These are phyloP conservation scores for Riparia riparia DNA, from an alignment of 2,113 vertebrate genomes.

Conservation along the genomic window DNA sequence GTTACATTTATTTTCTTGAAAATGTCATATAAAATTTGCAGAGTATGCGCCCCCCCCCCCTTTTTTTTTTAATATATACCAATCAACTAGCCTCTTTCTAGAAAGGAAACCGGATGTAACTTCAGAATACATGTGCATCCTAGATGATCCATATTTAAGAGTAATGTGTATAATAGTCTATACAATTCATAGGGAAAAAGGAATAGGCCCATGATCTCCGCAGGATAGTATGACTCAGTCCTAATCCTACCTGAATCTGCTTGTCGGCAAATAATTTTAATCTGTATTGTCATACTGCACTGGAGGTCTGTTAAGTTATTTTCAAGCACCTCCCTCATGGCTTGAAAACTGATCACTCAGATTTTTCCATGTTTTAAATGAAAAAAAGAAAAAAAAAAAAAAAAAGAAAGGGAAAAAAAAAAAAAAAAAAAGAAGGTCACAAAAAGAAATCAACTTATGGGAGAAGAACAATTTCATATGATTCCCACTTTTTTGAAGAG, in stretches of 20 bases:
- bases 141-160: not conserved
- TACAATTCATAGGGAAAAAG: not conserved
- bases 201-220: not conserved
- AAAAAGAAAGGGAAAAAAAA: not conserved
- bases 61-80: too few relatives aligned
- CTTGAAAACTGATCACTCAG: not conserved
- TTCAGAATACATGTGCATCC: not conserved
- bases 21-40: not conserved
- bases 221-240: not conserved
- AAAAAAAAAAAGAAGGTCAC: not conserved
- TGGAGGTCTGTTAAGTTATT: not conserved
- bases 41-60: fast-evolving
- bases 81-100: not conserved
- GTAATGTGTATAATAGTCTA: not conserved
- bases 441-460: not conserved
- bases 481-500: not conserved
- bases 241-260: not conserved
- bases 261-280: not conserved
- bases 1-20: not conserved
- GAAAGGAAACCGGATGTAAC: not conserved
- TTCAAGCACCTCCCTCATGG: not conserved
- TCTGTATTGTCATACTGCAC: not conserved
- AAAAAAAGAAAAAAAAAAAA: not conserved
- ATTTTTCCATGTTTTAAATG: not conserved
- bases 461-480: not conserved